These are phyloP conservation scores for Drosophila histrio DNA, from an alignment of 2,888 invertebrate species.

Conservation along the genomic window DNA sequence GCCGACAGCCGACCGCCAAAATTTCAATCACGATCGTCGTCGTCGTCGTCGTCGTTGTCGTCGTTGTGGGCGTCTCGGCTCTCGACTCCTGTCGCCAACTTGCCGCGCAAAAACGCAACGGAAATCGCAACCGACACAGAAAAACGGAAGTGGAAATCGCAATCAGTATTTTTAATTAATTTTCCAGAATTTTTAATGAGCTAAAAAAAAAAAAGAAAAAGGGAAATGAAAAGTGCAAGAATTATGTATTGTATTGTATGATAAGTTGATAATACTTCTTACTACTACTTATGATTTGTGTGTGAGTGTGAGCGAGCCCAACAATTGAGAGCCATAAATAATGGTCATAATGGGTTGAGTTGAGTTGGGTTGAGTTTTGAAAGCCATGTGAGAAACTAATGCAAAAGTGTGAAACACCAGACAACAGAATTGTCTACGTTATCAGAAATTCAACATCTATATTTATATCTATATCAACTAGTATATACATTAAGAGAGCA, in stretches of 20 bases:
- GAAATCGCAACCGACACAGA: constrained; percentile 27
- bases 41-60: constrained; percentile 24
- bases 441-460: constrained; percentile 58
- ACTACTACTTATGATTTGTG: constrained; percentile 61
- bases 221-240: constrained; percentile 70
- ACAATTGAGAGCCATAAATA: constrained; percentile 76
- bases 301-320: constrained; percentile 76
- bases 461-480: constrained; percentile 43
- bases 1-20: constrained; percentile 39
- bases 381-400: constrained; percentile 77
- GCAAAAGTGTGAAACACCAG: constrained; percentile 51
- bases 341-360: constrained; percentile 73
- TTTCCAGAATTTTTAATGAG: constrained; percentile 74
- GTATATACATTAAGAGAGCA: constrained; percentile 9
- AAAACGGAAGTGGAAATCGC: constrained; percentile 41
- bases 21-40: constrained; percentile 48
- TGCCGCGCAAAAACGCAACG: constrained; percentile 35
- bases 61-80: constrained; percentile 55
- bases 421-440: constrained; percentile 52
- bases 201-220: constrained; percentile 36
- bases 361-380: constrained; percentile 9
- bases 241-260: constrained; percentile 71
- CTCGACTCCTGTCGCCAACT: constrained; percentile 70
- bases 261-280: constrained; percentile 66
- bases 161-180: constrained; percentile 72